These are phyloP conservation scores for Gallinago nigripennis DNA, from an alignment of 2,797 vertebrate genomes.

Conservation along the genomic window DNA sequence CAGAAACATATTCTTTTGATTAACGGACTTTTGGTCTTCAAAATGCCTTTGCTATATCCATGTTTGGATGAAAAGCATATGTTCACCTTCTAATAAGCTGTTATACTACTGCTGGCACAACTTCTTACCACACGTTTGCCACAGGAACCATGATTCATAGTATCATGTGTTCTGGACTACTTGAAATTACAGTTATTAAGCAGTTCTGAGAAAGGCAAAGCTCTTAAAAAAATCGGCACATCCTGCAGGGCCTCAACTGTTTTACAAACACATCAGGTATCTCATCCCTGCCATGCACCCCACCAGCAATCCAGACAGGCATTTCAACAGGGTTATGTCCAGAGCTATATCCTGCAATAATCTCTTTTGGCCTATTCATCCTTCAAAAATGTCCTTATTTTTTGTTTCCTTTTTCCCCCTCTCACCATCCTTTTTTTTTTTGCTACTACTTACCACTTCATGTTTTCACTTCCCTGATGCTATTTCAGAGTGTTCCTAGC, in stretches of 20 bases:
- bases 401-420: not conserved
- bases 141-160: constrained; percentile 64
- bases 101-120: constrained; percentile 16
- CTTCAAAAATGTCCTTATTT: not conserved
- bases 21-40: constrained; percentile 13
- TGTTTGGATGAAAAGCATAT: constrained; percentile 20
- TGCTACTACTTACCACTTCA: not conserved
- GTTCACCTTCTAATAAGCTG: constrained; percentile 51
- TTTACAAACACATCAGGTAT: not conserved
- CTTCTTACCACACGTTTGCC: constrained; percentile 52
- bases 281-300: not conserved
- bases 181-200: constrained; percentile 52
- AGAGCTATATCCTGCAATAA: not conserved
- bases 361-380: not conserved
- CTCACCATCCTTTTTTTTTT: not conserved
- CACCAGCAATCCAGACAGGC: not conserved
- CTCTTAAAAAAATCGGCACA: constrained; percentile 2
- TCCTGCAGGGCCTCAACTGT: not conserved
- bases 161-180: constrained; percentile 17
- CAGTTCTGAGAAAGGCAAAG: constrained; percentile 36
- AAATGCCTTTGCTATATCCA: constrained; percentile 10
- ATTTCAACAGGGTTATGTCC: not conserved
- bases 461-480: not conserved
- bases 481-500: not conserved
- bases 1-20: constrained; percentile 4